Base-by-base conservation (phyloP, 2,888 invertebrate species). In the Gari tellinella region DNA sequence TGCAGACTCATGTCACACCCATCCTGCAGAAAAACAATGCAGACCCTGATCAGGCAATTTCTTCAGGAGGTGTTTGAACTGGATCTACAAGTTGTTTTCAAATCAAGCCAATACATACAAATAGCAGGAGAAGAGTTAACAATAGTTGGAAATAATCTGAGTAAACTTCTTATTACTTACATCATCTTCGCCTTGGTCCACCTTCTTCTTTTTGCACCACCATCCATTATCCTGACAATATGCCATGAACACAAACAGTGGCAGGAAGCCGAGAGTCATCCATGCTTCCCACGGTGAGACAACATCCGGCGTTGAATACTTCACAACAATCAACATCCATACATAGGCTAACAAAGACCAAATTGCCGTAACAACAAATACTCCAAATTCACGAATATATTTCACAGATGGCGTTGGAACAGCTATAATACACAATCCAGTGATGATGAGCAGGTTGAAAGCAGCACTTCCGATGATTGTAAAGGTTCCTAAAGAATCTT, bases 391-490 rank as follows among this genome's bases (percentile, higher is more conserved):
- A 45, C 85, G 83, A 41, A 90, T 86, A 19, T 48, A 64, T 72
- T 89, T 90, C 0, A 76, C 61, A 5, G n/a, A n/a, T n/a, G n/a
- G 81, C 63, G 21, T 85, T 84, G n/a, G 72, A 61, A 84, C 82
- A 17, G 89, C 83, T 31, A 87, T 65, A 23, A 90, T 83, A 73
- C 90, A 91, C 25, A 91, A 85, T 14, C 89, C 85, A 7, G 90
- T 89, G 51, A 91, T 91, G 38, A 91, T 85, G 48, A 91, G 81
- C 48, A 91, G 74, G 66, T 91, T 91, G 72, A 90, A 91, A 38
- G 90, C 90, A 8, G 91, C 91, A 68, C 88, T 88, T 23, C 91
- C 91, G 40, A 91, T 89, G 66, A 91, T 91, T 52, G 91, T 91
- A 68, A 90, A 91, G 5, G 88, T 87, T 15, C 91, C 91, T 19